Evolutionary conservation across 2,888 invertebrate genomes (phyloP), one percentile per base, ranked within the genome.

Genomic region (Cheilosia vernalis): DNA sequence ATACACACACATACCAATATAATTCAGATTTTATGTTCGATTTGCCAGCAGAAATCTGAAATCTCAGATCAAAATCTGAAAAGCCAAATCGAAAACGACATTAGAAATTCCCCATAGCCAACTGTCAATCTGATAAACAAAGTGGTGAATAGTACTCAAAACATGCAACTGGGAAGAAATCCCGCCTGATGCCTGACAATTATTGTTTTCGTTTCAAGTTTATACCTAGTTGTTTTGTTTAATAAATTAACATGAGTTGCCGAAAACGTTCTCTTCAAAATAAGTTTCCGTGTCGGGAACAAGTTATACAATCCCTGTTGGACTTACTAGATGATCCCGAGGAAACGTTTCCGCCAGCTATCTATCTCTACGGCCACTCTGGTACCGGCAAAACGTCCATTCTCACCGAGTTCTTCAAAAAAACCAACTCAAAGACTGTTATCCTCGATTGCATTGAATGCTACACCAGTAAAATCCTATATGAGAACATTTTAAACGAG

Each of bases 331-430:
- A 90, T 1, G 93, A 93, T 85, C 89, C 91, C 63, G 93, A 94
- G 87, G 95, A 95, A 90, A 93, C 94, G 21, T 93, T 95, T 89
- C 95, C 95, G 21, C 93, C 94, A 87, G 94, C 95, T 87, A 92
- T 98, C 88, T 97, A 96, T 92, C 89, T 97, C 69, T 95, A 95
- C 90, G 98, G 98, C n/a, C 95, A 95, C 90, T 95, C 96, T 87
- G 95, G 96, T 10, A 96, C 96, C 24, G 98, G 97, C 33, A 98
- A 98, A 93, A 94, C 95, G n/a, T 91, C 95, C 19, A 93, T 97
- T 76, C 90, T 96, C 4, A 93, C 93, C 67, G 92, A 93, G 10
- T 91, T 96, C 13, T 91, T 98, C 4, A 89, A 93, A 47, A 90
- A 93, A 64, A 94, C 95, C 85, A 66, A 64, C 10, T 79, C 87